Evolutionary conservation across 2,888 invertebrate species (phyloP), one percentile per base, ranked within the genome.

Genomic region (Seira sanloemensis): DNA sequence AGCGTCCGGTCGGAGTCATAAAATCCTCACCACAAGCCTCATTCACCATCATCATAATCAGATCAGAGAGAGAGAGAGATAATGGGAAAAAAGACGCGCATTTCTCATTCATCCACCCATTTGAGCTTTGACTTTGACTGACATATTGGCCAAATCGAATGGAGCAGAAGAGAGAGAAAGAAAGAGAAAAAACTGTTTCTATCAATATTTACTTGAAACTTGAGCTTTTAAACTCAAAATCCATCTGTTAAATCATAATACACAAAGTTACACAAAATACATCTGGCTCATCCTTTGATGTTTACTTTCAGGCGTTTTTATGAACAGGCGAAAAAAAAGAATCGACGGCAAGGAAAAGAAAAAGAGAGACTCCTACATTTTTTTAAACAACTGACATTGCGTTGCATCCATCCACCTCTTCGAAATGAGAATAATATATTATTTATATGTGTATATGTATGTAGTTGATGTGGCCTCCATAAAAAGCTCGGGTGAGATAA

Each of bases 161-260:
- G n/a, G n/a, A n/a, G n/a, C n/a, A n/a, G n/a, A 50, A 50, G n/a
- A 50, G 16, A 50, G 50, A 12, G 12, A 50, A 50, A 50, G 50
- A 50, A 50, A 50, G n/a, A 16, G 50, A 50, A 18, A 50, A 50
- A 12, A n/a, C n/a, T 50, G 50, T 50, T 50, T 50, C 67, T 69
- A 81, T 82, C 82, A 82, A 82, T 82, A 82, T 82, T 82, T 82
- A 82, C 76, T 69, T 27, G 77, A 69, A 82, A 82, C 66, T 69
- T 71, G 72, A 71, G 82, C 77, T 37, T 76, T 67, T 71, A 82
- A 82, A 82, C 76, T 76, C 24, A 82, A 82, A 82, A 77, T 82
- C 82, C 82, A 82, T 82, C 76, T 82, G 82, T 72, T 75, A 71
- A 76, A 75, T 82, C 50, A 18, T 50, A 50, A 50, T 82, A 72